These are phyloP conservation scores for Calameuta pallipes DNA, from an alignment of 2,888 invertebrate species.

Conservation along the genomic window DNA sequence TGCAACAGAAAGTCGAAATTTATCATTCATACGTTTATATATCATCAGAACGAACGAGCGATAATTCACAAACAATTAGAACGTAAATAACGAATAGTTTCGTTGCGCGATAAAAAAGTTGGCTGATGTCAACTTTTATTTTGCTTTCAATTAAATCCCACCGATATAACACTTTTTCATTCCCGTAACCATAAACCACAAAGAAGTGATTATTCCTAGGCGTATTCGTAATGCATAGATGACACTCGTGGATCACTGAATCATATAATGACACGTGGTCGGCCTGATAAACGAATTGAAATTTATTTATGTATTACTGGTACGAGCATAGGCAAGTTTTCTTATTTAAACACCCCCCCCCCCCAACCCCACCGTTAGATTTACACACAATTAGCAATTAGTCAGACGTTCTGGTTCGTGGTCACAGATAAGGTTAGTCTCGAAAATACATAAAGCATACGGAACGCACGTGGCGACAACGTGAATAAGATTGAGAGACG, in stretches of 20 bases:
- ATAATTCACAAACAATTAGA: too few relatives aligned
- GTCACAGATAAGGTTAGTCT: background rate
- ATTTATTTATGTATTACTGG: background rate
- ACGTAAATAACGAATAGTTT: background rate
- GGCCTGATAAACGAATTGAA: background rate
- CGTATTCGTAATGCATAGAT: background rate
- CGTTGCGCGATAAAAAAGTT: background rate
- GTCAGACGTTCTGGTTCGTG: background rate
- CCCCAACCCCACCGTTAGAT: background rate
- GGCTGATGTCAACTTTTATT: background rate
- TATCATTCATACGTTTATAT: slow-evolving; percentile 9
- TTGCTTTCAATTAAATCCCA: background rate
- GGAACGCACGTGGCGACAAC: background rate
- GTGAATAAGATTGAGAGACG: background rate
- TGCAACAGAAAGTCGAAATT: slow-evolving; percentile 28
- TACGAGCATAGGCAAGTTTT: background rate
- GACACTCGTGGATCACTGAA: background rate
- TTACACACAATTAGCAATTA: background rate
- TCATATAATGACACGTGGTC: background rate
- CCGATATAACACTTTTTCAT: background rate
- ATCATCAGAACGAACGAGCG: too few relatives aligned
- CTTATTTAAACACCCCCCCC: background rate
- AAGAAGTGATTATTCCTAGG: too few relatives aligned
- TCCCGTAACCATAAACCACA: background rate
- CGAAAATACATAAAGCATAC: background rate